A percentile compares a stretch with the other conserved stretches of the same genome.
Conservation (phyloP, 2,113 vertebrate species). For the Progne subis region DNA sequence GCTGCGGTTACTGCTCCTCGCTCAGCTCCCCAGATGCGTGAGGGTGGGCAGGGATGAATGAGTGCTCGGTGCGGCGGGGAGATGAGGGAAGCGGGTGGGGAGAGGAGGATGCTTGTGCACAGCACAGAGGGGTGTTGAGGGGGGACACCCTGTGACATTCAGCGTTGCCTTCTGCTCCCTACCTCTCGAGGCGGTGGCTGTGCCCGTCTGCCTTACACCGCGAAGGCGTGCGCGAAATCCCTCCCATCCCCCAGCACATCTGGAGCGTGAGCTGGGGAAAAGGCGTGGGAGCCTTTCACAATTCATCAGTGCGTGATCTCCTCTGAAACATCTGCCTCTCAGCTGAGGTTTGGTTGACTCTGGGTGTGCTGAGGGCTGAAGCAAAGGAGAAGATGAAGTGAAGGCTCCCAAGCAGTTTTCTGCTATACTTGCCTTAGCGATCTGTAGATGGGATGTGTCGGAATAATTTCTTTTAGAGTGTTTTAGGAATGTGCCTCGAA, state of each 20-base stretch:
- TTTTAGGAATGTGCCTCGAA: neutral
- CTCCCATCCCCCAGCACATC: neutral
- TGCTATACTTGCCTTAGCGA: neutral
- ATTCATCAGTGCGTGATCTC: neutral
- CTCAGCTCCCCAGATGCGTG: neutral
- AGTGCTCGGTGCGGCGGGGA: neutral
- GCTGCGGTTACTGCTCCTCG: neutral
- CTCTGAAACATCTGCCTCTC: neutral
- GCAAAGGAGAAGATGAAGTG: neutral
- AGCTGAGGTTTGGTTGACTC: neutral
- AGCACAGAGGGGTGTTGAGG: neutral
- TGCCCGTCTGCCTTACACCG: neutral
- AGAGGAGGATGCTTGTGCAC: neutral
- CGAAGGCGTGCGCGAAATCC: accelerated
- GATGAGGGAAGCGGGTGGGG: neutral
- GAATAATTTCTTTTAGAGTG: neutral
- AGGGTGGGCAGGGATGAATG: neutral
- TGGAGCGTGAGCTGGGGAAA: neutral
- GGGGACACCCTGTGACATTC: accelerated
- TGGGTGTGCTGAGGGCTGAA: neutral
- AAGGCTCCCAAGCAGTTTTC: neutral
- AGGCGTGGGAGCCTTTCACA: neutral
- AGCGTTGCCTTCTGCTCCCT: accelerated
- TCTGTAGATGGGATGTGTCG: neutral
- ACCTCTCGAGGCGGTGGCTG: accelerated